Evolutionary conservation across 2,113 vertebrate species (phyloP).

Genomic region (Thymallus thymallus): DNA sequence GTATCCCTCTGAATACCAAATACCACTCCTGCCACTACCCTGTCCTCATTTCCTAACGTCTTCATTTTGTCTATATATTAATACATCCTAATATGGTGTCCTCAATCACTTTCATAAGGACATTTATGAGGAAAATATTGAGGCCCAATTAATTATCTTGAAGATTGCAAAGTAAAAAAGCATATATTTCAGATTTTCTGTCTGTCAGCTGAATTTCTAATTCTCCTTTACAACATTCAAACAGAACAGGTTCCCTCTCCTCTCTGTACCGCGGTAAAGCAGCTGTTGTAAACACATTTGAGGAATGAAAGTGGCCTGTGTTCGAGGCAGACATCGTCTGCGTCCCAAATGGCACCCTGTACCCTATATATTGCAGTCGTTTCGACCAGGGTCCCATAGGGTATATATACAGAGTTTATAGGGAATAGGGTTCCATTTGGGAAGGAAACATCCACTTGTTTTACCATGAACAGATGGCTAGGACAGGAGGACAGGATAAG

Average conservation of each 20-base stretch:
- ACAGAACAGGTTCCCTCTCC: conserved; percentile 16
- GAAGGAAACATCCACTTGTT: conserved; percentile 43
- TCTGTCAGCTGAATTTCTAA: conserved; percentile 28
- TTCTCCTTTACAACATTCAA: conserved; percentile 43
- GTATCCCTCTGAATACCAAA: conserved; percentile 42
- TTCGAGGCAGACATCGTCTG: neutral
- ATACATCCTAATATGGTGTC: conserved; percentile 1
- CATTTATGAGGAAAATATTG: conserved; percentile 9
- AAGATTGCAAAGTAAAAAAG: neutral
- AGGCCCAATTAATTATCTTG: conserved; percentile 12
- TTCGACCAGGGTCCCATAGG: neutral
- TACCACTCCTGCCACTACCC: neutral
- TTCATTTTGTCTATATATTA: neutral
- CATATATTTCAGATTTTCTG: conserved; percentile 1
- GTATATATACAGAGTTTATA: neutral
- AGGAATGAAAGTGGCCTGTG: conserved; percentile 50
- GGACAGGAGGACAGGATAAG: conserved; percentile 48
- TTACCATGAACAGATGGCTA: conserved; percentile 66
- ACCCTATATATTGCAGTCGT: too few species aligned
- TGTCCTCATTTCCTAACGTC: neutral
- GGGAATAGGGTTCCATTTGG: neutral
- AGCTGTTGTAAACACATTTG: conserved; percentile 63
- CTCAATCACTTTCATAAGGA: conserved; percentile 4
- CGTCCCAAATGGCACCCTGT: too few species aligned
- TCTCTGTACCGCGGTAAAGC: conserved; percentile 14